Conservation (phyloP, 2,113 vertebrate genomes). For the Campylomormyrus tamandua region DNA sequence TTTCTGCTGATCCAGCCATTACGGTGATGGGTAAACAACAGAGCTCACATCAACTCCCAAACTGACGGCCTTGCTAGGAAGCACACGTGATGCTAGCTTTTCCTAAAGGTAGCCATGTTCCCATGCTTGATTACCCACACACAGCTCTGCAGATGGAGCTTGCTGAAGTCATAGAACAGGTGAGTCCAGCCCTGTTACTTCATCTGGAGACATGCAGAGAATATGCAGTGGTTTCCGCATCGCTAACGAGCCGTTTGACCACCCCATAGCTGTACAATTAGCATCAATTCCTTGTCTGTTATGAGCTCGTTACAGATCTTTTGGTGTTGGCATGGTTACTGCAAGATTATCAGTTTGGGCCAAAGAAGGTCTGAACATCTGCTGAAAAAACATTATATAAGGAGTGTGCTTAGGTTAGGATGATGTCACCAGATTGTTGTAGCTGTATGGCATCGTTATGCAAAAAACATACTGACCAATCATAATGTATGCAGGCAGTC, state of each 20-base stretch:
- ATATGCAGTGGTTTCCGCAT: background rate
- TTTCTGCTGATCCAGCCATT: conserved; percentile 35
- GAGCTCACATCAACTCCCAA: background rate
- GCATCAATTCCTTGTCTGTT: background rate
- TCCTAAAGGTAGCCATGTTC: background rate
- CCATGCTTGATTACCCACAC: background rate
- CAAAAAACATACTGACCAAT: background rate
- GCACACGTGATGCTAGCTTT: background rate
- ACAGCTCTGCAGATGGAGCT: background rate
- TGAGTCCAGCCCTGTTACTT: background rate
- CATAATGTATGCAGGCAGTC: background rate
- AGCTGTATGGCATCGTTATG: background rate
- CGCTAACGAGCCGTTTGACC: background rate
- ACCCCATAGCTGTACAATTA: background rate
- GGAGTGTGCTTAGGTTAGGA: background rate
- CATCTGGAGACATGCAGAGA: background rate
- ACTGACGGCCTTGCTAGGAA: background rate
- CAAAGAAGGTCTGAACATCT: background rate
- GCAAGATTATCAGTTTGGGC: background rate
- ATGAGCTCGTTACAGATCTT: background rate
- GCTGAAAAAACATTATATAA: background rate
- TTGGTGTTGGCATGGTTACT: background rate
- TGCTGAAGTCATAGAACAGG: background rate
- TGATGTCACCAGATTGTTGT: background rate
- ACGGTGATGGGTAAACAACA: background rate